Base-by-base conservation (phyloP, 2,113 vertebrate genomes). In the Anhinga anhinga region DNA sequence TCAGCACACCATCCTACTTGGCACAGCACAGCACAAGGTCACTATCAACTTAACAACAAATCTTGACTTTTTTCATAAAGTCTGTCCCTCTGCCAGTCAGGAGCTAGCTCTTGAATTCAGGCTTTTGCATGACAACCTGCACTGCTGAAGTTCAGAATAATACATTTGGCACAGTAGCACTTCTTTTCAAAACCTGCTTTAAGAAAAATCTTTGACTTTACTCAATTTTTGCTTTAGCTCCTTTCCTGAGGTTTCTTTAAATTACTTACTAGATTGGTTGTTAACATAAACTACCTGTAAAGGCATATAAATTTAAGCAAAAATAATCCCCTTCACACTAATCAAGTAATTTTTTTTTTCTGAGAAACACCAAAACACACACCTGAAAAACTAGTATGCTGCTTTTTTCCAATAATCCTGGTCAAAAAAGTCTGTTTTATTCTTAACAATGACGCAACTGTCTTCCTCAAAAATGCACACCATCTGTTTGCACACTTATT, bases 151-250 rank as follows among this genome's bases (percentile, higher is more conserved):
- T 40, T 80, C 32, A 59, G 42, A 59, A 55, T 20, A 40, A 29
- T 5, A 20, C 0, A 0, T 53, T 40, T 45, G 30, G 20, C 45
- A 47, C 29, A 63, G 42, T 3, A 47, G 25, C 12, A n/a, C 16
- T 56, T 32, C 15, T 47, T 94, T 62, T 29, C 34, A 71, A 23
- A 79, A 58, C 10, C 6, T n/a, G 27, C 10, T 77, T 81, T 36
- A 61, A 73, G 32, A 81, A 88, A 79, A 74, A 66, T 36, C 11
- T 74, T 66, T 47, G 34, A 5, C 14, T 73, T 91, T 22, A 62
- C 11, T 65, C 40, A 26, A 2, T 55, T 50, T 79, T 87, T 74
- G 3, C 15, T 74, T 82, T 56, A 67, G 9, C 4, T n/a, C 26
- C 42, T 80, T 71, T 53, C 30, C 29, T 76, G 52, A 53, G 7